These are phyloP conservation scores for Cygnus atratus DNA, from an alignment of 2,113 vertebrate genomes.

Conservation along the genomic window DNA sequence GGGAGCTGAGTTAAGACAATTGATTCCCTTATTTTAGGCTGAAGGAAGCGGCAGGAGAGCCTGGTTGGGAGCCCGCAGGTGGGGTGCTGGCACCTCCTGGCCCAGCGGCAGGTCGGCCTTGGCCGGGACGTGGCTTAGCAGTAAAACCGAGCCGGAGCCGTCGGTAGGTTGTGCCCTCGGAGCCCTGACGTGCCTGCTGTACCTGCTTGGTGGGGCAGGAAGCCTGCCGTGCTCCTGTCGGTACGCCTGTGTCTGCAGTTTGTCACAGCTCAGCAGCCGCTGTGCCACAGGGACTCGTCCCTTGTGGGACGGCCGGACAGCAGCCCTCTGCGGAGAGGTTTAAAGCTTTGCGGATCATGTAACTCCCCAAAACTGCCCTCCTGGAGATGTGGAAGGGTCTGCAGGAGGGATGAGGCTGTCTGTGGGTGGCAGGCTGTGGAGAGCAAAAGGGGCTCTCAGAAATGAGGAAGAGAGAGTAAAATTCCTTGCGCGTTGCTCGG, in stretches of 20 bases:
- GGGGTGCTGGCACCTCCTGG: not conserved
- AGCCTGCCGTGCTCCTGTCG: not conserved
- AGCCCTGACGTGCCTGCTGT: not conserved
- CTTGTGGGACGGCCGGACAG: not conserved
- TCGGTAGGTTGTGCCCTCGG: not conserved
- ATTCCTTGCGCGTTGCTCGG: not conserved
- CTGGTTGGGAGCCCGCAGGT: not conserved
- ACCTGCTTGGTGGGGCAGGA: not conserved
- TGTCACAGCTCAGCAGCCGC: conserved; percentile 37
- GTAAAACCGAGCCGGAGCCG: not conserved
- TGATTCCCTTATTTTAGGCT: not conserved
- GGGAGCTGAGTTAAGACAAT: not conserved
- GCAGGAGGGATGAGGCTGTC: not conserved
- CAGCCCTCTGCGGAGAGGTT: not conserved
- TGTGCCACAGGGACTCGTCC: not conserved
- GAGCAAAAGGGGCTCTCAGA: not conserved
- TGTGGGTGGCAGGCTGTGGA: not conserved
- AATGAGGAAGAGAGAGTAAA: not conserved
- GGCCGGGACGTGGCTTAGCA: not conserved
- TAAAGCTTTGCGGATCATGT: not conserved
- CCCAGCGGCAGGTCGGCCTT: accelerated
- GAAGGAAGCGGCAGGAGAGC: not conserved
- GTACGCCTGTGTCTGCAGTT: not conserved
- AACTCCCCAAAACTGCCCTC: accelerated
- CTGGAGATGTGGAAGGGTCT: not conserved